phyloP scores from a whole-genome alignment of 2,113 vertebrate genomes.

The Strigops habroptila region DNA sequence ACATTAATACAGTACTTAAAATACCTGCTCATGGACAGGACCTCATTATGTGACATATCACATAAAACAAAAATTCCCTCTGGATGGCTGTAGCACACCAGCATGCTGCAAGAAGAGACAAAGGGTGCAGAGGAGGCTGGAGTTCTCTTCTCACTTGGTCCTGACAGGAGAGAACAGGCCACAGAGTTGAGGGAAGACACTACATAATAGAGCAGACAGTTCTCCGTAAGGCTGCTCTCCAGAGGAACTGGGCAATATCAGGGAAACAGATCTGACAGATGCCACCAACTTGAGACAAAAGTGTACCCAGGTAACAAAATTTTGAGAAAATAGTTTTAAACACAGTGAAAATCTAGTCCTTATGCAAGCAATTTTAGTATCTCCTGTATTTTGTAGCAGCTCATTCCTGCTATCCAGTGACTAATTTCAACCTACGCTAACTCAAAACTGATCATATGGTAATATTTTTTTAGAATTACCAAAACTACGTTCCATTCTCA shows the following conservation, averaged over 20 bases:
- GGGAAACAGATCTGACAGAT: background rate
- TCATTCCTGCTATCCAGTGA: background rate
- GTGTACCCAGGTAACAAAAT: background rate
- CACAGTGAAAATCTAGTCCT: background rate
- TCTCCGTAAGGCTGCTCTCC: background rate
- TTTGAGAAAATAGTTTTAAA: background rate
- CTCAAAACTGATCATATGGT: background rate
- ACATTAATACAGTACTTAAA: background rate
- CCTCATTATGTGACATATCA: background rate
- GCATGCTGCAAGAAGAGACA: background rate
- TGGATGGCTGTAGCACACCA: background rate
- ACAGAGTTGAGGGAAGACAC: background rate
- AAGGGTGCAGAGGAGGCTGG: background rate
- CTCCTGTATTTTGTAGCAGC: background rate
- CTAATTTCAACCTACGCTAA: background rate
- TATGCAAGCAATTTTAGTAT: background rate
- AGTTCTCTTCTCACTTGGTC: background rate
- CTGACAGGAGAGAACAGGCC: background rate
- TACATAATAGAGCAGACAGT: background rate
- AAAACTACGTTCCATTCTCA: background rate
- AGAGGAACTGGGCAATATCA: background rate
- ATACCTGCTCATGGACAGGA: background rate
- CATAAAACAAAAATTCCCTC: background rate
- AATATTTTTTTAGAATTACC: background rate
- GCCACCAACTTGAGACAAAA: background rate